Percentiles rank a stretch among this genome's conserved stretches.
Evolutionary conservation across 2,888 invertebrate species (phyloP).

Genomic region (Phengaris arion): DNA sequence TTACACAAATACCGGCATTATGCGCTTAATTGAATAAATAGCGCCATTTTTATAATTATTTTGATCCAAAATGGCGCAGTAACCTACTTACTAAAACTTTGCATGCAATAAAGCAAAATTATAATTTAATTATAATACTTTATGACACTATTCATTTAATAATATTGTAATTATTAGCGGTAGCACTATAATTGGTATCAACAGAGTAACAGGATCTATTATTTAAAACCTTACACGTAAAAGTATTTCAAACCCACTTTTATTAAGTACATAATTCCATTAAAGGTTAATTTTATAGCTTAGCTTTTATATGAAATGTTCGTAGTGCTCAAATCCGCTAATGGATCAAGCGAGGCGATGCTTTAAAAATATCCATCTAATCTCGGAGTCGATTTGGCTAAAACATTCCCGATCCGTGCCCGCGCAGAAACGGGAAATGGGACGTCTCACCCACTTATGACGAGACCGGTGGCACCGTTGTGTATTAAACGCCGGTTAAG

Average conservation of each 20-base stretch:
- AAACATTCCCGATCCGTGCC: constrained; percentile 63
- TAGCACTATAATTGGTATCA: too few species aligned
- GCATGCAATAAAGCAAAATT: neutral
- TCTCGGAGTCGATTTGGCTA: constrained; percentile 65
- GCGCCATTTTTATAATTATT: constrained; percentile 36
- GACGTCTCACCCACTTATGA: constrained; percentile 60
- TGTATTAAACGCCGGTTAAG: constrained; percentile 33
- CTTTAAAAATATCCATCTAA: constrained; percentile 71
- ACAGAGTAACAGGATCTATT: too few species aligned
- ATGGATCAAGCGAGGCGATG: constrained; percentile 67
- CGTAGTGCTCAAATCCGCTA: constrained; percentile 63
- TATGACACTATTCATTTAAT: neutral
- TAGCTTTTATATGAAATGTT: constrained; percentile 56
- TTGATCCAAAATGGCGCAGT: constrained; percentile 24
- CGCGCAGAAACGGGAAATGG: constrained; percentile 60
- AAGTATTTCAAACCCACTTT: constrained; percentile 9
- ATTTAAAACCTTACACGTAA: neutral
- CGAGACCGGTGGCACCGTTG: constrained; percentile 41
- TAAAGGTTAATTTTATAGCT: constrained; percentile 45
- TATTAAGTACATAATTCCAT: constrained; percentile 32
- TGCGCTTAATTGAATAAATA: constrained; percentile 51
- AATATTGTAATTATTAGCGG: too few species aligned
- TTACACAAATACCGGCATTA: constrained; percentile 65
- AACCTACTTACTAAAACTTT: constrained; percentile 5
- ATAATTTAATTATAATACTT: neutral